Conservation (phyloP, 1,140 invertebrate genomes). For the Leptopilina clavipes region DNA sequence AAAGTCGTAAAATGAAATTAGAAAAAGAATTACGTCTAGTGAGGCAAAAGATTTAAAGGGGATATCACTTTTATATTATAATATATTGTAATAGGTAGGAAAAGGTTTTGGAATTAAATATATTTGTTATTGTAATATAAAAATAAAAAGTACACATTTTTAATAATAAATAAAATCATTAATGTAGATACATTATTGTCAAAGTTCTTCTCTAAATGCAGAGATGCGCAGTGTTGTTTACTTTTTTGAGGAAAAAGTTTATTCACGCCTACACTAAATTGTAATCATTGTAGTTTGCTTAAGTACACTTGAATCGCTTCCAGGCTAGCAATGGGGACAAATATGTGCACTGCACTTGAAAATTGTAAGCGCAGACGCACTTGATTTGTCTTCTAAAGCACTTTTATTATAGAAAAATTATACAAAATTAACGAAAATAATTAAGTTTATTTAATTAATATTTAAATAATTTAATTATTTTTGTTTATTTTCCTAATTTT, state of each 20-base stretch:
- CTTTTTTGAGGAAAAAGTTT: neutral
- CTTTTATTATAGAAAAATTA: neutral
- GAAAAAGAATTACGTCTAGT: neutral
- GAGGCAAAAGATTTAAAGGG: neutral
- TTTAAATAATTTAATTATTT: neutral
- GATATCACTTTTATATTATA: neutral
- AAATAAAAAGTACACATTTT: too few relatives aligned
- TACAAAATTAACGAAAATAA: neutral
- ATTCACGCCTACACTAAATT: neutral
- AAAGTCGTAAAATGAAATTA: neutral
- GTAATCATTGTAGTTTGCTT: constrained; percentile 18
- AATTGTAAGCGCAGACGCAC: constrained; percentile 35
- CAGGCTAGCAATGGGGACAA: constrained; percentile 51
- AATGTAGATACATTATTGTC: neutral
- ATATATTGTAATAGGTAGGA: too few relatives aligned
- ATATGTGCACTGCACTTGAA: constrained; percentile 46
- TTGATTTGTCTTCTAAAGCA: neutral
- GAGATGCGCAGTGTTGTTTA: neutral
- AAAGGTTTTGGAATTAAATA: too few relatives aligned
- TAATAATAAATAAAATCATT: too few relatives aligned
- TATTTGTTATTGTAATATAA: too few relatives aligned
- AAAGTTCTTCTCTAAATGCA: neutral
- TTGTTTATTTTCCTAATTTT: too few relatives aligned
- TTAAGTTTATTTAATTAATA: too few relatives aligned
- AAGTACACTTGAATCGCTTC: constrained; percentile 5